Conservation (phyloP, 2,797 vertebrate species). For the Enteromius viviparus region DNA sequence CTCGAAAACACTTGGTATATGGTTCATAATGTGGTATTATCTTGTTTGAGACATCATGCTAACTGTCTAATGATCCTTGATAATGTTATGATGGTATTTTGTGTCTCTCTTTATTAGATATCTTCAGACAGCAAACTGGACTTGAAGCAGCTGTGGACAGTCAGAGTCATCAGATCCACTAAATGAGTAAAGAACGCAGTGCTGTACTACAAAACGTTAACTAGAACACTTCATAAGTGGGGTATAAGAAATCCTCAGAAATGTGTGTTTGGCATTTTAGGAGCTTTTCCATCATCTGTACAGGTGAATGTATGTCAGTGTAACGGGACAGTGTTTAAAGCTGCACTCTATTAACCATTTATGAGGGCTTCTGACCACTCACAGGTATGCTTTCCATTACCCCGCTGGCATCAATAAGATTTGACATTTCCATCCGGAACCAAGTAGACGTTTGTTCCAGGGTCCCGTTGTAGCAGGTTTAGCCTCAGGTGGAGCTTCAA, state of each 20-base stretch:
- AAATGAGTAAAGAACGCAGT: not conserved
- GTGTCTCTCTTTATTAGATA: conserved; percentile 26
- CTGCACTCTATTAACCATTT: not conserved
- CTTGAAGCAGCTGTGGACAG: not conserved
- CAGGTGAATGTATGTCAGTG: not conserved
- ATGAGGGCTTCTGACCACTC: not conserved
- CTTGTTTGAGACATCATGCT: not conserved
- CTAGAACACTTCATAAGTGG: not conserved
- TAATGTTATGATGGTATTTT: conserved; percentile 8
- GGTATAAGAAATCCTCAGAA: not conserved
- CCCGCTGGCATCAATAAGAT: not conserved
- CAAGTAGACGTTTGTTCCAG: not conserved
- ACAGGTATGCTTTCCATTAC: not conserved
- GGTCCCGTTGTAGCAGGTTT: not conserved
- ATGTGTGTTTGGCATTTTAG: not conserved
- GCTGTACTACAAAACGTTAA: conserved; percentile 8
- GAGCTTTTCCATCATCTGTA: not conserved
- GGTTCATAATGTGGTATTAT: not conserved
- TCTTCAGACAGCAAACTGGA: conserved; percentile 36
- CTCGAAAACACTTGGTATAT: not conserved
- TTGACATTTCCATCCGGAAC: not conserved
- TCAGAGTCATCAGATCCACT: not conserved
- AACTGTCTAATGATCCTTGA: not conserved
- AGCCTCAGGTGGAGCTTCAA: conserved; percentile 14
- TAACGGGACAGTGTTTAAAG: not conserved